Evolutionary conservation across 2,888 invertebrate genomes (phyloP), one percentile per base, ranked within the genome.

Genomic region (Athalia circularis): DNA sequence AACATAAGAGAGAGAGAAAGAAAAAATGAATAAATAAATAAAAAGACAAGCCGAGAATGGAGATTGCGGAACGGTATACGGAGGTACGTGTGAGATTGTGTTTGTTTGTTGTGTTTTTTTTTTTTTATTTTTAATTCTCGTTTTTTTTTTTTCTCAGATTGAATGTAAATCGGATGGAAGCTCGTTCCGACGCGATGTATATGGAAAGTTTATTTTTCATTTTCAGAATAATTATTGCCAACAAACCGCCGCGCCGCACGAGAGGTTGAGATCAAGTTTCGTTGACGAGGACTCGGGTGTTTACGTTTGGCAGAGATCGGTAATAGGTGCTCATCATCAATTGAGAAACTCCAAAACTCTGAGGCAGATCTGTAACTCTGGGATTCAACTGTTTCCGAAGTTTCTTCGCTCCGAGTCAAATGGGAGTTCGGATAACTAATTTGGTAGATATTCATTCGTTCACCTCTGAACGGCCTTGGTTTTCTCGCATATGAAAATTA

Each of bases 321-420:
- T 50, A 67, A 50, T 67, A 47, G 48, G 50, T 67, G 48, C 9
- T 67, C 67, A 67, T 50, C 11, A 47, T 50, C 67, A 15, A 67
- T 50, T 50, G 50, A 67, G 50, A 67, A 29, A 67, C 67, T 67
- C n/a, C 67, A 43, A 43, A 50, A 61, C 61, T n/a, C 54, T 54
- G n/a, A 8, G 82, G 83, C 82, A 84, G 84, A 84, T 85, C 86
- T 85, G 86, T 85, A 85, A 85, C 86, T 86, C 82, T 81, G 80
- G 80, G 85, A 87, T 86, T 83, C 83, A 83, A 86, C 84, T 85
- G 85, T 85, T 87, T 84, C 84, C 84, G 83, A 86, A 86, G 83
- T 86, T 87, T 85, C 85, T 83, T 8, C 85, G 83, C 84, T 82
- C 81, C 82, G 84, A 79, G 84, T 85, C 86, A 85, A 87, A 85